A percentile compares a stretch with the other conserved stretches of the same genome.
Conservation (phyloP, 1,140 invertebrate species). For the Rhagoletis pomonella region DNA sequence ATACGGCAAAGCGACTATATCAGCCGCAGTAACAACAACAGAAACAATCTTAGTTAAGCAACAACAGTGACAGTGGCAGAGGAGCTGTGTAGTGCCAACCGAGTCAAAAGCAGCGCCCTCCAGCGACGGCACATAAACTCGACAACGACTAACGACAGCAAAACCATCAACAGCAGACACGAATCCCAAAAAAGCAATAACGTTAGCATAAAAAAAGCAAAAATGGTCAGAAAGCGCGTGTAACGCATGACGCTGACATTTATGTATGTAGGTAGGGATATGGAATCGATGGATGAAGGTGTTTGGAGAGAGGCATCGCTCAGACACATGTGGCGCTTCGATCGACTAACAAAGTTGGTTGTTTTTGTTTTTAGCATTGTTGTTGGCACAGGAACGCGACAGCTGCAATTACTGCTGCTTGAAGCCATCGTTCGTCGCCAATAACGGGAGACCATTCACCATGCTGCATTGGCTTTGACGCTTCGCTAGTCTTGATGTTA, state of each 20-base stretch:
- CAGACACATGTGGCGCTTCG: slow-evolving; percentile 42
- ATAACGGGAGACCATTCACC: slow-evolving; percentile 45
- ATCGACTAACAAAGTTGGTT: slow-evolving; percentile 30
- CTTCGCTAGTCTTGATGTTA: slow-evolving; percentile 33
- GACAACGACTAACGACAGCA: slow-evolving; percentile 40
- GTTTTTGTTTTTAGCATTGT: neutral
- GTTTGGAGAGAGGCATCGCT: neutral
- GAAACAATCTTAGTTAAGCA: neutral
- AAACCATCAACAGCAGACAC: slow-evolving; percentile 42
- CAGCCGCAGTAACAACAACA: slow-evolving; percentile 13
- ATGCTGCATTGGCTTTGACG: slow-evolving; percentile 50
- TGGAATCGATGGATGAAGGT: neutral
- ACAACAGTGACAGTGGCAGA: slow-evolving; percentile 33
- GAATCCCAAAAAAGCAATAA: slow-evolving; percentile 40
- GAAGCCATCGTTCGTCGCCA: slow-evolving; percentile 24
- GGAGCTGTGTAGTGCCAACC: slow-evolving; percentile 12
- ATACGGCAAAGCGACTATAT: neutral
- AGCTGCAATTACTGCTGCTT: slow-evolving; percentile 46
- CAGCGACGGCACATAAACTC: slow-evolving; percentile 32
- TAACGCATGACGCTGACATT: slow-evolving; percentile 39
- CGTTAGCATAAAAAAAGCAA: slow-evolving; percentile 30
- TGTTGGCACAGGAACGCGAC: slow-evolving; percentile 47
- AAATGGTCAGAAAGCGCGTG: slow-evolving; percentile 49
- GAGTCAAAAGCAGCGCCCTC: slow-evolving; percentile 1
- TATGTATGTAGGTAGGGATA: neutral